Evolutionary conservation across 2,797 vertebrate species (phyloP).

Genomic region (Xyrichtys novacula): DNA sequence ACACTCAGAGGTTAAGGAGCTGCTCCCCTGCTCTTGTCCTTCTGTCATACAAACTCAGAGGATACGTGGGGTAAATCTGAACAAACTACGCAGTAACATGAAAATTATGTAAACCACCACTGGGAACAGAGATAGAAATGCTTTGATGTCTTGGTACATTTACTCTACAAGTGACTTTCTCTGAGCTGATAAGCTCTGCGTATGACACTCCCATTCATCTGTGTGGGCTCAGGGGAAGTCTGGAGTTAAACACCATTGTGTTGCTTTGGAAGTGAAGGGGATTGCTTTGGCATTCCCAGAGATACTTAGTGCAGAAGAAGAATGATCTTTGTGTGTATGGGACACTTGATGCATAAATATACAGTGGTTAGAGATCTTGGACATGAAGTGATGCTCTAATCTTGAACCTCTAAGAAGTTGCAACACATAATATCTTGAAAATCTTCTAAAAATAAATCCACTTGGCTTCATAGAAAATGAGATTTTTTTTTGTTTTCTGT

Average conservation of each 20-base stretch:
- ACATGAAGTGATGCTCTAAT: background rate
- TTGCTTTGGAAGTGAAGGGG: conserved; percentile 19
- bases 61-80: conserved; percentile 30
- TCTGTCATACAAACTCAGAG: conserved; percentile 16
- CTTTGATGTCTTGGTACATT: conserved; percentile 66
- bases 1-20: conserved; percentile 13
- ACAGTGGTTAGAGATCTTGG: conserved; percentile 9
- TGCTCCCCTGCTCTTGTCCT: background rate
- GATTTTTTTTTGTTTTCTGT: background rate
- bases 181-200: conserved; percentile 44
- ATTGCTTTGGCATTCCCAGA: conserved; percentile 21
- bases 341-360: background rate
- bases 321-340: conserved; percentile 9
- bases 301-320: conserved; percentile 15
- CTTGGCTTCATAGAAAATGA: too few species aligned
- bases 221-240: conserved; percentile 26
- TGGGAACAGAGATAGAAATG: conserved; percentile 28
- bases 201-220: conserved; percentile 55
- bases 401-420: conserved; percentile 3
- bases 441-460: too few species aligned
- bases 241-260: conserved; percentile 43
- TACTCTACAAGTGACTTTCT: conserved; percentile 28
- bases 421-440: too few species aligned
- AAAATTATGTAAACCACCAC: conserved; percentile 37
- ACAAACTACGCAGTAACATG: conserved; percentile 35